phyloP scores from a whole-genome alignment of 2,888 invertebrate genomes.

The Yponomeuta evonymella region DNA sequence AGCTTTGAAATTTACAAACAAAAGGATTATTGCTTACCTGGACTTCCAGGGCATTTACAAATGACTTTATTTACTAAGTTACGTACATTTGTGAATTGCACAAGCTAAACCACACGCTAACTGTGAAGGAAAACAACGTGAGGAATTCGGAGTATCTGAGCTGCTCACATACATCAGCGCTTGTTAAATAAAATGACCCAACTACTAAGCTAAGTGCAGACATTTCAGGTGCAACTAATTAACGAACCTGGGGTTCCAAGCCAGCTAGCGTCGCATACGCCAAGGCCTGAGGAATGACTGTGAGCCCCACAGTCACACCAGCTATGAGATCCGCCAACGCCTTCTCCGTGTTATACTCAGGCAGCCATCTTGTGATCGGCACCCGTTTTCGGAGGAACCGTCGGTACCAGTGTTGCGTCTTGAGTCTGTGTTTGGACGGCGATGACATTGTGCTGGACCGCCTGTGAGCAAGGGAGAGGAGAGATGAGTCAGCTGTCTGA shows the following conservation, averaged over 20 bases:
- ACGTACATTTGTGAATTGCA: too few relatives aligned
- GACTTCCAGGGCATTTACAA: too few relatives aligned
- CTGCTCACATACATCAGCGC: too few relatives aligned
- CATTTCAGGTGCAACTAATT: background rate
- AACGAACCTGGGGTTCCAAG: slow-evolving; percentile 85
- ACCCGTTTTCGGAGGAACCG: slow-evolving; percentile 68
- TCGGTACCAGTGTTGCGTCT: slow-evolving; percentile 54
- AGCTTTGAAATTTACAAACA: too few relatives aligned
- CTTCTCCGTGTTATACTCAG: slow-evolving; percentile 84
- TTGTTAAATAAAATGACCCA: too few relatives aligned
- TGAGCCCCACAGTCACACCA: slow-evolving; percentile 93
- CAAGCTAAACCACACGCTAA: too few relatives aligned
- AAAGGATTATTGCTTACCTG: too few relatives aligned
- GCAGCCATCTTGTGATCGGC: slow-evolving; percentile 84
- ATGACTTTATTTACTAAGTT: too few relatives aligned
- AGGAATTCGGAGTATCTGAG: too few relatives aligned
- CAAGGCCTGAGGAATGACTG: slow-evolving; percentile 94
- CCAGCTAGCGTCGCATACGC: slow-evolving; percentile 95
- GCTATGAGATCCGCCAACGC: slow-evolving; percentile 91
- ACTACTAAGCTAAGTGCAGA: too few relatives aligned
- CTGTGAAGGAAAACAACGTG: too few relatives aligned
- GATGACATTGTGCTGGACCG: slow-evolving; percentile 49
- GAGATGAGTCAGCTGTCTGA: background rate
- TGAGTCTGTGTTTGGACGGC: slow-evolving; percentile 60
- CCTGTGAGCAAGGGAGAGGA: slow-evolving; percentile 31